Conservation (phyloP, 2,888 invertebrate genomes). For the Deilephila porcellus region DNA sequence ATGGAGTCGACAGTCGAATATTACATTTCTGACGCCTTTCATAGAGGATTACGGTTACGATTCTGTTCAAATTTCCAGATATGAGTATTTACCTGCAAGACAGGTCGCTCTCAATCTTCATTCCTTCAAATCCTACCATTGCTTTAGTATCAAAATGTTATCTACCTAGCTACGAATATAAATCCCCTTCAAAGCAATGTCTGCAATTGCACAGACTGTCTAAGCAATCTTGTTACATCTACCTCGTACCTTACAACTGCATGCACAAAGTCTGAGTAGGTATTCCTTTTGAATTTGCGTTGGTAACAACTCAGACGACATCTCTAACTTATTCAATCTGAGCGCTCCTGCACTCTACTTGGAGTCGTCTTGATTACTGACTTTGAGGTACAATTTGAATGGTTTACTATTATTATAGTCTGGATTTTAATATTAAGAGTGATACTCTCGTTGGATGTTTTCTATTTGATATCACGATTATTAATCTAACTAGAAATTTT, state of each 20-base stretch:
- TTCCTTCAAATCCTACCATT: background rate
- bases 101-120: background rate
- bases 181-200: background rate
- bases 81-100: too few species aligned
- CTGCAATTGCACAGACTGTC: background rate
- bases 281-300: conserved; percentile 3
- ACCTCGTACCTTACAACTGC: background rate
- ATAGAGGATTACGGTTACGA: too few species aligned
- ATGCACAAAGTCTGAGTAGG: conserved; percentile 19
- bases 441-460: background rate
- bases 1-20: too few species aligned
- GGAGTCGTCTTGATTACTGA: background rate
- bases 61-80: too few species aligned
- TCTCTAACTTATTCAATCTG: conserved; percentile 11
- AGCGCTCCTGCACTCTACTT: background rate
- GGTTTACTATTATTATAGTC: background rate
- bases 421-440: background rate
- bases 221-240: background rate
- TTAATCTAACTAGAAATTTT: too few species aligned
- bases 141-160: background rate
- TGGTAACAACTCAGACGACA: background rate
- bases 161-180: background rate
- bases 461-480: too few species aligned
- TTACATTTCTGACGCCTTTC: too few species aligned
- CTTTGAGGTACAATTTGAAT: background rate